Evolutionary conservation across 2,113 vertebrate genomes (phyloP).

Genomic region (Aegotheles bennettii): DNA sequence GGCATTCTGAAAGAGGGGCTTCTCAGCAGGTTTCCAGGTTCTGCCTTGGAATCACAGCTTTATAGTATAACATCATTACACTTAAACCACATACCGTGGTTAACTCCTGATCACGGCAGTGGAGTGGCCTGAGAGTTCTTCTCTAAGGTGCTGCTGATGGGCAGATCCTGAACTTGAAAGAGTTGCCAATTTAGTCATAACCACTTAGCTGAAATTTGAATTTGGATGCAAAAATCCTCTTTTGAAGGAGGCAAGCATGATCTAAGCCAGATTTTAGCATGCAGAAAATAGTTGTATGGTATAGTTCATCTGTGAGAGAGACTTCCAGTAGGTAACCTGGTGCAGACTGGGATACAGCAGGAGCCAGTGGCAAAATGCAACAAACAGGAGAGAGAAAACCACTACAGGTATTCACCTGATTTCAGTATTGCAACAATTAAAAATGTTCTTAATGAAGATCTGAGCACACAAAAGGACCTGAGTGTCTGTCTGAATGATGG

Average conservation of each 20-base stretch:
- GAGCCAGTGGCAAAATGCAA: not conserved
- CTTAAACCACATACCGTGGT: not conserved
- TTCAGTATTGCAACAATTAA: not conserved
- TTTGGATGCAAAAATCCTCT: not conserved
- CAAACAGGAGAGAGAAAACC: not conserved
- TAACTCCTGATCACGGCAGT: not conserved
- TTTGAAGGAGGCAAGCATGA: not conserved
- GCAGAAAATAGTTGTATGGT: not conserved
- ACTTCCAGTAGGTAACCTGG: not conserved
- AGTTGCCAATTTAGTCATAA: not conserved
- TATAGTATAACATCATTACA: not conserved
- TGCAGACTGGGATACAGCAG: not conserved
- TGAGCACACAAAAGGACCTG: not conserved
- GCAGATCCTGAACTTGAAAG: not conserved
- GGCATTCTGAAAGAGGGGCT: not conserved
- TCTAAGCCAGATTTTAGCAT: not conserved
- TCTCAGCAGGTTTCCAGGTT: not conserved
- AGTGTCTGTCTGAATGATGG: not conserved
- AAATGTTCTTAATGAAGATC: not conserved
- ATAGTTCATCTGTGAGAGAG: not conserved
- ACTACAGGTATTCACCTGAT: not conserved
- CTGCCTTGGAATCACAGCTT: not conserved
- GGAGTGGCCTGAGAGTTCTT: not conserved
- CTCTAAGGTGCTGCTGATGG: not conserved
- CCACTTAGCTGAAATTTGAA: not conserved